These are phyloP conservation scores for Keiferia lycopersicella DNA, from an alignment of 2,888 invertebrate genomes.

Conservation along the genomic window DNA sequence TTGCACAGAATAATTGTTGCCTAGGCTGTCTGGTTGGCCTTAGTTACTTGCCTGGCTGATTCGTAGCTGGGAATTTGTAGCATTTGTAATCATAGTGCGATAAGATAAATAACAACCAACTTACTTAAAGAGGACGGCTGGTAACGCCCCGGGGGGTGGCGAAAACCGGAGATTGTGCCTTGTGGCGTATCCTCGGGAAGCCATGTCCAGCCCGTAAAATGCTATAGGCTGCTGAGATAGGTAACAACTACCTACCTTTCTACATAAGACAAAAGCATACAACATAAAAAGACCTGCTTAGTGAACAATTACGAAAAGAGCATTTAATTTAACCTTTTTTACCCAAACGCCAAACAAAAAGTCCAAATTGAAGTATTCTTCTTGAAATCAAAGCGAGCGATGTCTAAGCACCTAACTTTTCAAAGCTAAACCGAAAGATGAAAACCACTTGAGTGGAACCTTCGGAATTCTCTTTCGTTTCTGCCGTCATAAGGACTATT, in stretches of 20 bases:
- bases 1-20: slow-evolving; percentile 24
- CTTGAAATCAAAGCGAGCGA: slow-evolving; percentile 32
- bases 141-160: no score
- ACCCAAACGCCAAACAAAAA: slow-evolving; percentile 26
- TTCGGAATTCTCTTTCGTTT: slow-evolving; percentile 24
- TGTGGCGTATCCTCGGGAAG: no score
- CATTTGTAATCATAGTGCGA: no score
- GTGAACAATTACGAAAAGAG: neutral
- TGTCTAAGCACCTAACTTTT: slow-evolving; percentile 28
- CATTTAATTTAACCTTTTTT: neutral
- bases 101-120: no score
- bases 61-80: no score
- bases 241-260: neutral
- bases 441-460: slow-evolving; percentile 21
- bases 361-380: slow-evolving; percentile 32
- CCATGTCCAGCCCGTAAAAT: no score
- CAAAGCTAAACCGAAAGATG: slow-evolving; percentile 23
- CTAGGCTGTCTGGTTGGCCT: slow-evolving; percentile 25
- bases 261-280: neutral
- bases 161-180: no score
- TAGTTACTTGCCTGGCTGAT: neutral
- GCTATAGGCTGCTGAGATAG: neutral
- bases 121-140: no score
- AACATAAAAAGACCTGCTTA: neutral
- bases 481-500: slow-evolving; percentile 19